A percentile compares a stretch with the other conserved stretches of the same genome.
Evolutionary conservation across 2,113 vertebrate species (phyloP).

Genomic region (Amazona guildingii): DNA sequence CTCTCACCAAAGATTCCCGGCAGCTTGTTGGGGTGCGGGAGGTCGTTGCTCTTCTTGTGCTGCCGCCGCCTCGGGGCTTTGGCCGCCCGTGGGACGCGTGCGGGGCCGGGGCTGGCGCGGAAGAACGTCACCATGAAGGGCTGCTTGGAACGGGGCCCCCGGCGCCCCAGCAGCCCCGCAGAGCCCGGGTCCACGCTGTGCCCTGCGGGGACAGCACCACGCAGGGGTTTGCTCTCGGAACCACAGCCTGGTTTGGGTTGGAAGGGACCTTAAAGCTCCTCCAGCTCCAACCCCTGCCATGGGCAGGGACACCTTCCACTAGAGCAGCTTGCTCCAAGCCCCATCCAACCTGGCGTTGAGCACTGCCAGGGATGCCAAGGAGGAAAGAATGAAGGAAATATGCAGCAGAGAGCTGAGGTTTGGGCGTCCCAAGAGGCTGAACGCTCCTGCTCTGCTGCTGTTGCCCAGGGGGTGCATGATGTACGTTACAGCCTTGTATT

Average conservation of each 20-base stretch:
- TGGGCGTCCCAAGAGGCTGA: accelerated
- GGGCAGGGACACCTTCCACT: background rate
- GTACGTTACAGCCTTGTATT: background rate
- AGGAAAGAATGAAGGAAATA: accelerated
- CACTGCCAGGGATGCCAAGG: background rate
- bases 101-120: slow-evolving; percentile 79
- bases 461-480: too few species aligned
- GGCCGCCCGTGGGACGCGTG: slow-evolving; percentile 78
- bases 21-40: slow-evolving; percentile 81
- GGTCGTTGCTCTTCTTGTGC: slow-evolving; percentile 83
- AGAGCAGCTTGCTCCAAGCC: background rate
- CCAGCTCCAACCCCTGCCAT: background rate
- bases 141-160: slow-evolving; percentile 87
- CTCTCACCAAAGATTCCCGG: slow-evolving; percentile 85
- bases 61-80: slow-evolving; percentile 75
- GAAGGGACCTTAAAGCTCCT: background rate
- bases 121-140: slow-evolving; percentile 97
- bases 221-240: accelerated
- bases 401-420: accelerated
- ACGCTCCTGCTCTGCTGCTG: background rate
- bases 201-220: slow-evolving; percentile 65
- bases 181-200: slow-evolving; percentile 85
- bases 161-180: slow-evolving; percentile 86
- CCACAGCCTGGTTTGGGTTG: accelerated
- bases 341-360: background rate